A percentile compares a stretch with the other conserved stretches of the same genome.
Conservation (phyloP, 2,113 vertebrate genomes). For the Laticauda colubrina region DNA sequence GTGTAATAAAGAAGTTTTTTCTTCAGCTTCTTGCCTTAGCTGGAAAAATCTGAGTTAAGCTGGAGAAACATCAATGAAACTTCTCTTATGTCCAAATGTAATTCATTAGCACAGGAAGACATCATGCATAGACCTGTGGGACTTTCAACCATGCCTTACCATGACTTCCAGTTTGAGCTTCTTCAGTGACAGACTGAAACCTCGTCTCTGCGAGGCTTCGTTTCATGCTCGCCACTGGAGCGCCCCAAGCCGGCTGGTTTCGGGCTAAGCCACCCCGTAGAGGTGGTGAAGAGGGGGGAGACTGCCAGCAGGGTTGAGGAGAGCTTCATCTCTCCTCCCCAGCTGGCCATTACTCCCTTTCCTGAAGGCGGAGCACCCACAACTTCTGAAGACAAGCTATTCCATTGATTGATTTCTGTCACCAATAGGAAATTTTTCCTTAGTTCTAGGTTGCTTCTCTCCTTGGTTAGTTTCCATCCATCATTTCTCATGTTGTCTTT, state of each 20-base stretch:
- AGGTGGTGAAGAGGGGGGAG: too few species aligned
- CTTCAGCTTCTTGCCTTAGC: neutral
- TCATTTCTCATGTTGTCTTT: neutral
- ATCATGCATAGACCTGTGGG: neutral
- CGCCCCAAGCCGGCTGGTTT: too few species aligned
- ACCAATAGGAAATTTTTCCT: neutral
- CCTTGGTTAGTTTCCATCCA: neutral
- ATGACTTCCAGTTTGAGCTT: too few species aligned
- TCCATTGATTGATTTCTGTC: neutral
- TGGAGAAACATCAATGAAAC: neutral
- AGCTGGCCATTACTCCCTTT: too few species aligned
- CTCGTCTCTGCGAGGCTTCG: too few species aligned
- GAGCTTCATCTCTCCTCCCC: too few species aligned
- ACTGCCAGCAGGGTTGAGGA: too few species aligned
- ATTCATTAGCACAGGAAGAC: neutral
- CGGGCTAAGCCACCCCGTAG: too few species aligned
- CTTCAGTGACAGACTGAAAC: too few species aligned
- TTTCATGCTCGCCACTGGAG: too few species aligned
- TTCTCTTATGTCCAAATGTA: neutral
- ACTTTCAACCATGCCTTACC: neutral
- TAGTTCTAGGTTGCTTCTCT: neutral
- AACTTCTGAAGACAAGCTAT: neutral
- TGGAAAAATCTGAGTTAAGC: conserved; percentile 9
- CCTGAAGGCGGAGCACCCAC: neutral
- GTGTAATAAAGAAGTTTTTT: neutral